Conservation (phyloP, 2,113 vertebrate species). For the Tiliqua scincoides region DNA sequence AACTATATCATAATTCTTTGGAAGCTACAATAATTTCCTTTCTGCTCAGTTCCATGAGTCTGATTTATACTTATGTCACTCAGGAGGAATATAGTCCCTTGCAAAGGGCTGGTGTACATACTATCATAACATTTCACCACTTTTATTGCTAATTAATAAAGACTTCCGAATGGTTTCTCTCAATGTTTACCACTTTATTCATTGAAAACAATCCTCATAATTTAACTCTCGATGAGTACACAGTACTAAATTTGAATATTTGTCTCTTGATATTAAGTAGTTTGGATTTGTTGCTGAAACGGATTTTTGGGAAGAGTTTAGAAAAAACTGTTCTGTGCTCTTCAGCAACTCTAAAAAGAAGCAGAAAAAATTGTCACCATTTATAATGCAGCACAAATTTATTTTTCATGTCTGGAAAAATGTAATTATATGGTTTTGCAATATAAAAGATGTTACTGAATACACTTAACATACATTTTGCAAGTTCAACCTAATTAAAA, state of each 20-base stretch:
- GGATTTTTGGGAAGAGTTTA: conserved; percentile 63
- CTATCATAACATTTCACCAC: background rate
- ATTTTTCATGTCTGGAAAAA: conserved; percentile 76
- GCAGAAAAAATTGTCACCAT: conserved; percentile 72
- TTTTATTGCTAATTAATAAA: background rate
- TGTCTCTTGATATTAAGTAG: conserved; percentile 50
- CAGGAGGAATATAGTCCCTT: background rate
- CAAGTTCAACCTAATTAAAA: conserved; percentile 76
- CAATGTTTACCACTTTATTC: background rate
- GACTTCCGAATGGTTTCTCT: background rate
- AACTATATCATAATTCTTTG: no score
- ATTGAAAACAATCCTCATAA: no score
- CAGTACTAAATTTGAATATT: conserved; percentile 55
- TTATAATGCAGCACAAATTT: conserved; percentile 78
- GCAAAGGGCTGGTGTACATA: background rate
- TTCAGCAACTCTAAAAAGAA: conserved; percentile 76
- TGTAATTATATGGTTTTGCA: conserved; percentile 73
- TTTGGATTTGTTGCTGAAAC: conserved; percentile 67
- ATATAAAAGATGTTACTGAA: conserved; percentile 71
- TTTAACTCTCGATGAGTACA: no score
- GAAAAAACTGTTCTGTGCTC: conserved; percentile 63
- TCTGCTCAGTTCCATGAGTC: background rate
- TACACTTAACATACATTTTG: conserved; percentile 69
- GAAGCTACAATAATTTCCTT: background rate
- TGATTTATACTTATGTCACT: background rate